Conservation (phyloP, 2,113 vertebrate genomes). For the Pelodiscus sinensis region DNA sequence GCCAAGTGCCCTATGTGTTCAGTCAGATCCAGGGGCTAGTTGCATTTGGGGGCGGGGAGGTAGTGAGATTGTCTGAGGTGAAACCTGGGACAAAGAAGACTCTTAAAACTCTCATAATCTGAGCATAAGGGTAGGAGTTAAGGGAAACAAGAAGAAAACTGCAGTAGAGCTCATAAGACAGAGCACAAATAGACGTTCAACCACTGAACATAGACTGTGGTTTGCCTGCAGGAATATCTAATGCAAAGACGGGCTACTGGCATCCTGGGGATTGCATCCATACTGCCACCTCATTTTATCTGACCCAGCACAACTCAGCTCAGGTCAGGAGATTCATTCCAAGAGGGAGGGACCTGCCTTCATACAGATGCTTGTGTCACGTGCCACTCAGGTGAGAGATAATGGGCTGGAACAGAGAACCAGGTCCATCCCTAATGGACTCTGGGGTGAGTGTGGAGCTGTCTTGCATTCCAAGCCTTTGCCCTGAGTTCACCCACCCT, state of each 20-base stretch:
- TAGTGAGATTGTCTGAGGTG: not conserved
- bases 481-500: no score
- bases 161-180: not conserved
- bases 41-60: no score
- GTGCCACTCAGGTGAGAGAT: not conserved
- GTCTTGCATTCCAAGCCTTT: not conserved
- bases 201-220: not conserved
- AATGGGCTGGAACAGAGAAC: not conserved
- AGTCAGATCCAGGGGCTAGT: not conserved
- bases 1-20: not conserved
- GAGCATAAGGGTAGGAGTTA: not conserved
- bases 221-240: not conserved
- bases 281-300: not conserved
- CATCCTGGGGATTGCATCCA: not conserved
- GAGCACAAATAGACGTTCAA: not conserved
- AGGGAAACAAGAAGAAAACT: not conserved
- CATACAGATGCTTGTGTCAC: not conserved
- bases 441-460: not conserved
- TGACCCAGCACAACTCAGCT: not conserved
- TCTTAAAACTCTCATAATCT: not conserved
- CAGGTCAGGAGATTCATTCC: not conserved
- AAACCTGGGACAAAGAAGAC: not conserved
- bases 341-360: not conserved
- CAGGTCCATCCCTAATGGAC: not conserved
- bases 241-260: not conserved